These are phyloP conservation scores for Pachyuromys duprasi DNA, from an alignment of 2,797 vertebrate species.

Conservation along the genomic window DNA sequence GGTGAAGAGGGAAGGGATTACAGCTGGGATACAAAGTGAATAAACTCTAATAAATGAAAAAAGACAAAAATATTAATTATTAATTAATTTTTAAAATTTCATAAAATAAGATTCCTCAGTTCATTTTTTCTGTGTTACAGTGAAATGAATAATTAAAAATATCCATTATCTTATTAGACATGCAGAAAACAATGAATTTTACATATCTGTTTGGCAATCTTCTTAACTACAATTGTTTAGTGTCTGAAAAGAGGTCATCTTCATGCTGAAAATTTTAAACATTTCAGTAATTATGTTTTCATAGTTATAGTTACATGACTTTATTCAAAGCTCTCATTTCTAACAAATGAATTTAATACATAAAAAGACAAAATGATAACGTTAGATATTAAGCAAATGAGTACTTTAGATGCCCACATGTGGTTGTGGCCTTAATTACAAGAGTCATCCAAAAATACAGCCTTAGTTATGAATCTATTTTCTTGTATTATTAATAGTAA, in stretches of 20 bases:
- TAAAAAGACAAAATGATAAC: conserved; percentile 49
- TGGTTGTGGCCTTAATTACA: conserved; percentile 58
- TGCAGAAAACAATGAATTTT: conserved; percentile 70
- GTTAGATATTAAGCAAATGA: conserved; percentile 37
- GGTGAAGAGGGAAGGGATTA: too few relatives aligned
- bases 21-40: too few relatives aligned
- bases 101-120: conserved; percentile 70
- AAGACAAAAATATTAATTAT: too few relatives aligned
- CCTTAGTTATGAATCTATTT: conserved; percentile 32
- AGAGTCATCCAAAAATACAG: conserved; percentile 35
- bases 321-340: conserved; percentile 55
- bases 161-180: conserved; percentile 62
- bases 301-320: conserved; percentile 67
- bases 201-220: conserved; percentile 59
- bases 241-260: conserved; percentile 29
- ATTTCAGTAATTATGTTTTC: conserved; percentile 71
- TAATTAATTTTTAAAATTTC: conserved; percentile 73
- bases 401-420: conserved; percentile 17
- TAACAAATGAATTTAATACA: conserved; percentile 46
- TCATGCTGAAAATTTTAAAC: conserved; percentile 42
- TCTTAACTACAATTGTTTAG: conserved; percentile 71
- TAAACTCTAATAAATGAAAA: too few relatives aligned
- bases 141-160: conserved; percentile 74
- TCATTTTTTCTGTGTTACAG: conserved; percentile 68
- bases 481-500: conserved; percentile 49